Conservation (phyloP, 2,888 invertebrate species). For the Drosophila stalkeri region DNA sequence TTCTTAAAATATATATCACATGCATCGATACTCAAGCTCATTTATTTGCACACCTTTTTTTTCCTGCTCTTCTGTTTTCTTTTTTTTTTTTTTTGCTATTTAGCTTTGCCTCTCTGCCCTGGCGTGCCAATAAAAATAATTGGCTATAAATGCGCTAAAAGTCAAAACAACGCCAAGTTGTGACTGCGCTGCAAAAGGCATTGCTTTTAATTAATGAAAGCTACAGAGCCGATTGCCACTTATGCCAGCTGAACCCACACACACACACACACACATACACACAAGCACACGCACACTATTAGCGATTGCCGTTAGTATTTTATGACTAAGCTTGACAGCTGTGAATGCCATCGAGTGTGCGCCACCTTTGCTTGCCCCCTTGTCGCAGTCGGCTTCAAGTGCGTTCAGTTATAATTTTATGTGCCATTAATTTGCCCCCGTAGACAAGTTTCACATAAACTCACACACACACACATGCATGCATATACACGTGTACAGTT, state of each 20-base stretch:
- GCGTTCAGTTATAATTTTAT: constrained; percentile 78
- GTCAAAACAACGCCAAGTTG: constrained; percentile 67
- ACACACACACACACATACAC: constrained; percentile 7
- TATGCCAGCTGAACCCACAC: constrained; percentile 22
- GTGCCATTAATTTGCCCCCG: constrained; percentile 78
- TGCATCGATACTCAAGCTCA: constrained; percentile 64
- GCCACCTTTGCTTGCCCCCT: constrained; percentile 40
- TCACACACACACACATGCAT: constrained; percentile 6
- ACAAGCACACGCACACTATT: constrained; percentile 12
- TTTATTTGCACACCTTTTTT: constrained; percentile 69
- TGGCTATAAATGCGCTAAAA: constrained; percentile 77
- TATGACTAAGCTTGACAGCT: constrained; percentile 65
- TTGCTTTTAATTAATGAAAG: constrained; percentile 75
- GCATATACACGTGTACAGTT: constrained; percentile 22
- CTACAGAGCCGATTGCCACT: constrained; percentile 36
- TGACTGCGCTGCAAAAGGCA: constrained; percentile 22
- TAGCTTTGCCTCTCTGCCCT: constrained; percentile 7
- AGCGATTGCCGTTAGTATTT: constrained; percentile 53
- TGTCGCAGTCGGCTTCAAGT: constrained; percentile 63
- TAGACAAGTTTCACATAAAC: constrained; percentile 39
- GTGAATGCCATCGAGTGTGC: constrained; percentile 21
- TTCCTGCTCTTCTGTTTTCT: constrained; percentile 9
- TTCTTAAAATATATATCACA: constrained; percentile 40
- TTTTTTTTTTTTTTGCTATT: neutral
- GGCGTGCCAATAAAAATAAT: constrained; percentile 70